Percentiles rank a stretch among this genome's conserved stretches.
These are phyloP conservation scores for Mesoclemmys tuberculata DNA, from an alignment of 2,113 vertebrate species.

Conservation along the genomic window DNA sequence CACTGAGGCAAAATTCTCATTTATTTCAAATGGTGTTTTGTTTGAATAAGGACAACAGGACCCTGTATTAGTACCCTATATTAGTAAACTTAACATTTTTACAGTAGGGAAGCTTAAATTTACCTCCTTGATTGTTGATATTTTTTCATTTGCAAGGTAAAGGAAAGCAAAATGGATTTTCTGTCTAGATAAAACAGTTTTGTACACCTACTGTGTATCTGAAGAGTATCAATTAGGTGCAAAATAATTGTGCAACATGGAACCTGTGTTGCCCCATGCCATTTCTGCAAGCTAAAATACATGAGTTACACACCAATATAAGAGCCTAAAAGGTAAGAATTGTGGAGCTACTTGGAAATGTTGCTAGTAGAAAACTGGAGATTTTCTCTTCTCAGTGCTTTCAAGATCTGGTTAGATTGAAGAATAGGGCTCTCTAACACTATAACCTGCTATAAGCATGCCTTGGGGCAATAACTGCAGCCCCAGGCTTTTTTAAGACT, in stretches of 20 bases:
- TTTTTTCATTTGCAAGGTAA: constrained; percentile 55
- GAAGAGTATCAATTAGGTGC: not conserved
- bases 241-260: not conserved
- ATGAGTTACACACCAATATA: not conserved
- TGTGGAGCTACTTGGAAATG: not conserved
- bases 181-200: not conserved
- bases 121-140: constrained; percentile 47
- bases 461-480: not conserved
- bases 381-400: not conserved
- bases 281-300: not conserved
- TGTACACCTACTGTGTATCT: not conserved
- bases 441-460: not conserved
- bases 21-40: not conserved
- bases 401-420: not conserved
- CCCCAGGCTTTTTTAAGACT: not conserved
- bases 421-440: not conserved
- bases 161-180: constrained; percentile 28
- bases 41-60: not conserved
- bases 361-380: not conserved
- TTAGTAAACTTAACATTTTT: constrained; percentile 21
- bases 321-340: not conserved
- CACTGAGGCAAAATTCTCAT: not conserved
- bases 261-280: not conserved
- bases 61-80: not conserved
- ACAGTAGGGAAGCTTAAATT: constrained; percentile 39